phyloP scores from a whole-genome alignment of 2,113 vertebrate genomes.

The Dasyprocta punctata region DNA sequence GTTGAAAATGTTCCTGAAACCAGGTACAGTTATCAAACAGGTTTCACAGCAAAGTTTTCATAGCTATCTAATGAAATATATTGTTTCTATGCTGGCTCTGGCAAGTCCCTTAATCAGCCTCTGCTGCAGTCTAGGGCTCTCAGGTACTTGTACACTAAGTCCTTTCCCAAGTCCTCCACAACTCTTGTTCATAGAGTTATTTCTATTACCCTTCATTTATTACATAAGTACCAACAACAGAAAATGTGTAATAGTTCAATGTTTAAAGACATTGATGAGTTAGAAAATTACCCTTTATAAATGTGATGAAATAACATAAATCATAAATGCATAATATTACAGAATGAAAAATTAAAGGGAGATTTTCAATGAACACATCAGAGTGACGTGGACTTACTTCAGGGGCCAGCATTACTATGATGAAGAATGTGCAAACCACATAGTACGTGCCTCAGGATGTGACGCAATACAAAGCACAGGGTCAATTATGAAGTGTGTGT shows the following conservation, averaged over 20 bases:
- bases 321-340: neutral
- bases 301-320: constrained; percentile 34
- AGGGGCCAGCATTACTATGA: neutral
- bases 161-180: neutral
- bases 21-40: neutral
- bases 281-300: neutral
- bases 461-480: neutral
- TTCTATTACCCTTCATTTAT: neutral
- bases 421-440: neutral
- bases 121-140: neutral
- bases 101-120: neutral
- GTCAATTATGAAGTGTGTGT: neutral
- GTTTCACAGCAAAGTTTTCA: neutral
- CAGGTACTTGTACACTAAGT: neutral
- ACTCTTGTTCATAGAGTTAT: neutral
- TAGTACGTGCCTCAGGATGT: neutral
- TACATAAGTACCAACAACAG: neutral
- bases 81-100: neutral
- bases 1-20: constrained; percentile 50
- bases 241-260: neutral
- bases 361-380: neutral
- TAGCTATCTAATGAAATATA: neutral
- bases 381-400: neutral
- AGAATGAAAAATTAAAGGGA: neutral
- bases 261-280: constrained; percentile 6